phyloP scores from a whole-genome alignment of 2,888 invertebrate species.

The Criorhina ranunculi region DNA sequence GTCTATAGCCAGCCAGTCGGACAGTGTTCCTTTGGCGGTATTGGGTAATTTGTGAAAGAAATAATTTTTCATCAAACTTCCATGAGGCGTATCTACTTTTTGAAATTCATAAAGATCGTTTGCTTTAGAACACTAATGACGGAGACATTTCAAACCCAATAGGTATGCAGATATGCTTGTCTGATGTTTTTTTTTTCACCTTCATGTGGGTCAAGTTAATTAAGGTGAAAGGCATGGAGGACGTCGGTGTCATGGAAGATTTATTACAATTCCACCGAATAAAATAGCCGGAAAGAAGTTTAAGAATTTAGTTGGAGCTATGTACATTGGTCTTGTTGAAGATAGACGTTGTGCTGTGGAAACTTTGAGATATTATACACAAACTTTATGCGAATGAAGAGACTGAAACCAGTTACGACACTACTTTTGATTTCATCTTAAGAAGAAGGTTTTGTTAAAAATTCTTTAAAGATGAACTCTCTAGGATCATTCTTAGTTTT shows the following conservation, averaged over 20 bases:
- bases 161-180: constrained; percentile 47
- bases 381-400: too few relatives aligned
- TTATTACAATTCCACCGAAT: constrained; percentile 9
- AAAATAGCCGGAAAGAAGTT: background rate
- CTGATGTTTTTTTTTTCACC: constrained; percentile 25
- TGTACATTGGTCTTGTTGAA: background rate
- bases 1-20: background rate
- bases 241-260: constrained; percentile 17
- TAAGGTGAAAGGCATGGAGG: constrained; percentile 42
- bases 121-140: constrained; percentile 54
- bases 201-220: constrained; percentile 50
- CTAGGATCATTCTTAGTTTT: too few relatives aligned
- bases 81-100: constrained; percentile 31
- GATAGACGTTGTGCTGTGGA: too few relatives aligned
- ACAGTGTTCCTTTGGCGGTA: constrained; percentile 52
- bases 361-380: too few relatives aligned
- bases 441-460: too few relatives aligned
- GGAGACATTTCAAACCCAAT: constrained; percentile 53
- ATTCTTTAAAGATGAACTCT: too few relatives aligned
- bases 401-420: too few relatives aligned
- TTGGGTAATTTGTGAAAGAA: constrained; percentile 55
- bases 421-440: too few relatives aligned
- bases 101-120: constrained; percentile 36
- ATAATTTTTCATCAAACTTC: constrained; percentile 39
- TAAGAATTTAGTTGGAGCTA: background rate